Evolutionary conservation across 2,113 vertebrate genomes (phyloP).

Genomic region (Paradoxurus hermaphroditus): DNA sequence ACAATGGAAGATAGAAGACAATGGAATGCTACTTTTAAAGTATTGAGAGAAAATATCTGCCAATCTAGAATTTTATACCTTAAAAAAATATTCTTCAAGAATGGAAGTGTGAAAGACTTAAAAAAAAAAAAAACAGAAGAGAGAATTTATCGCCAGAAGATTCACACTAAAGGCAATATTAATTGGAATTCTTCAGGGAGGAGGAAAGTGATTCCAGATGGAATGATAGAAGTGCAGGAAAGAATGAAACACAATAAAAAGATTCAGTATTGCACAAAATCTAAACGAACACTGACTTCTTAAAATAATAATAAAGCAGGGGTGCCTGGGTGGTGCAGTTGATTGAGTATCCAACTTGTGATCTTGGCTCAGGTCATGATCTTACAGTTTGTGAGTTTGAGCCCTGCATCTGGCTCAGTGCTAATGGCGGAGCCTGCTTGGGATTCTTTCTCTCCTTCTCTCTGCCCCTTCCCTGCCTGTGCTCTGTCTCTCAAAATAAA

Average conservation of each 20-base stretch:
- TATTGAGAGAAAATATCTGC: background rate
- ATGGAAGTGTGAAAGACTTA: background rate
- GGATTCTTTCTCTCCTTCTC: too few species aligned
- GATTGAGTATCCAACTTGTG: too few species aligned
- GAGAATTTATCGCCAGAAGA: background rate
- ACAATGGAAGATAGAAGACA: background rate
- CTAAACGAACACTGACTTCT: background rate
- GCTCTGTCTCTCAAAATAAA: too few species aligned
- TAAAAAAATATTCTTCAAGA: background rate
- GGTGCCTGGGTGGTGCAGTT: too few species aligned
- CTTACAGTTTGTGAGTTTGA: too few species aligned
- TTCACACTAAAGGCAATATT: background rate
- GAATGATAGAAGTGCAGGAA: background rate
- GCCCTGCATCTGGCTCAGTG: too few species aligned
- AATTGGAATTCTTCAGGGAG: background rate
- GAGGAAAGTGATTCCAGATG: background rate
- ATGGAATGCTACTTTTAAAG: background rate
- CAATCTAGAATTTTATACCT: background rate
- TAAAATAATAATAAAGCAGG: slow-evolving; percentile 5
- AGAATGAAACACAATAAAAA: background rate
- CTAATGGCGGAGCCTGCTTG: too few species aligned
- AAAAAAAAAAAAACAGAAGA: background rate
- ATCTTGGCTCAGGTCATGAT: too few species aligned
- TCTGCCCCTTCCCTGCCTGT: too few species aligned
- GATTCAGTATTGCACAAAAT: background rate